These are phyloP conservation scores for Thunnus albacares DNA, from an alignment of 2,797 vertebrate species.

Conservation along the genomic window DNA sequence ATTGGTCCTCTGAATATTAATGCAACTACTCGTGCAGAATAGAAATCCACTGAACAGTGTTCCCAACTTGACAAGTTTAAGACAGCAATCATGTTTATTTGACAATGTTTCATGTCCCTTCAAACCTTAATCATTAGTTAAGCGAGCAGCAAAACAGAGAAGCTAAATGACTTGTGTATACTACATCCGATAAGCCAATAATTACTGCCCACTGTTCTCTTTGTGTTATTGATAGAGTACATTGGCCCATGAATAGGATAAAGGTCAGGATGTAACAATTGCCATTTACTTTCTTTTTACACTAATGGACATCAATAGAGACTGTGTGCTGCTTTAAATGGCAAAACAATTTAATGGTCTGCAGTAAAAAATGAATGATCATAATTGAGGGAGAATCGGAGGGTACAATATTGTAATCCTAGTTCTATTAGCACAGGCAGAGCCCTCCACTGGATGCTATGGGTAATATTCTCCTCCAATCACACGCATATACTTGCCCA, in stretches of 20 bases:
- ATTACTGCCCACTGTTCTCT: conserved; percentile 61
- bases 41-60: conserved; percentile 38
- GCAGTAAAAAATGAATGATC: conserved; percentile 56
- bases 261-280: conserved; percentile 74
- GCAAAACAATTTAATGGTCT: conserved; percentile 70
- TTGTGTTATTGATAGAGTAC: conserved; percentile 65
- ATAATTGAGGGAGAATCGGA: conserved; percentile 44
- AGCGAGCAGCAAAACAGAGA: conserved; percentile 47
- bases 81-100: conserved; percentile 42
- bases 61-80: conserved; percentile 50
- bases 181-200: conserved; percentile 68
- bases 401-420: too few relatives aligned
- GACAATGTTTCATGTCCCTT: conserved; percentile 34
- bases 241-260: conserved; percentile 66
- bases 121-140: conserved; percentile 60
- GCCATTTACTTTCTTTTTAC: conserved; percentile 62
- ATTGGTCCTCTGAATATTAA: conserved; percentile 57
- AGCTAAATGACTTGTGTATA: conserved; percentile 66
- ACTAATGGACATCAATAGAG: conserved; percentile 66
- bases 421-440: too few relatives aligned
- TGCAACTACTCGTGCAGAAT: conserved; percentile 23
- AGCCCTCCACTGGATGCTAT: too few relatives aligned
- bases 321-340: conserved; percentile 63
- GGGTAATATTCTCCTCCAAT: too few relatives aligned
- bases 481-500: too few relatives aligned